These are phyloP conservation scores for Ashinkailepas kermadecensis DNA, from an alignment of 2,888 invertebrate genomes.

Conservation along the genomic window DNA sequence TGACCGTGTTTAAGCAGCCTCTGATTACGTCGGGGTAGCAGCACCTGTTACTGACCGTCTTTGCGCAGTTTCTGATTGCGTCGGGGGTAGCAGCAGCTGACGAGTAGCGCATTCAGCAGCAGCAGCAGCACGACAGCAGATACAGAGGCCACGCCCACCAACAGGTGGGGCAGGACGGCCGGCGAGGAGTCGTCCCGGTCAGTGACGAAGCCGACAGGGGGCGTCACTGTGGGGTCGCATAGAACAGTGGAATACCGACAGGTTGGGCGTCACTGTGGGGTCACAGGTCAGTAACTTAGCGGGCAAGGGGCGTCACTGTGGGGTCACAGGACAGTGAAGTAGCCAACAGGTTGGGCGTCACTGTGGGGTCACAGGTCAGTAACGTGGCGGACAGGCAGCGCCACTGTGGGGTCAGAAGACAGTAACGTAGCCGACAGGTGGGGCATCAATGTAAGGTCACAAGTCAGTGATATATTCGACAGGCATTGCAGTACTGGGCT, in stretches of 20 bases:
- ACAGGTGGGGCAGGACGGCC: constrained; percentile 46
- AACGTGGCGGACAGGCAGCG: no score
- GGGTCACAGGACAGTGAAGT: no score
- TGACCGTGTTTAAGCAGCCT: neutral
- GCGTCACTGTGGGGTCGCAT: neutral
- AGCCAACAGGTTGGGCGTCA: no score
- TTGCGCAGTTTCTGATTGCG: neutral
- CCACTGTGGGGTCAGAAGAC: no score
- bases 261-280: no score
- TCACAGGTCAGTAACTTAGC: no score
- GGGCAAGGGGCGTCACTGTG: no score
- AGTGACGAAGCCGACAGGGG: neutral
- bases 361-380: no score
- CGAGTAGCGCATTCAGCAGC: constrained; percentile 44
- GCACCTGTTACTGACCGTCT: neutral
- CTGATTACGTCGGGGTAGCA: neutral
- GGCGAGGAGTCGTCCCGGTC: neutral
- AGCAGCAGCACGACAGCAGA: constrained; percentile 43
- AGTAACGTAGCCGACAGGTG: no score
- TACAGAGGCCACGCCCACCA: constrained; percentile 65
- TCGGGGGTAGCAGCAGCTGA: constrained; percentile 44
- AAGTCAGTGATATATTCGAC: no score
- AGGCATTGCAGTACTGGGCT: no score
- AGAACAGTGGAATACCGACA: neutral
- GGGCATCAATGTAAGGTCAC: no score